Conservation (phyloP, 1,140 invertebrate species). For the Camponotus vicinus region DNA sequence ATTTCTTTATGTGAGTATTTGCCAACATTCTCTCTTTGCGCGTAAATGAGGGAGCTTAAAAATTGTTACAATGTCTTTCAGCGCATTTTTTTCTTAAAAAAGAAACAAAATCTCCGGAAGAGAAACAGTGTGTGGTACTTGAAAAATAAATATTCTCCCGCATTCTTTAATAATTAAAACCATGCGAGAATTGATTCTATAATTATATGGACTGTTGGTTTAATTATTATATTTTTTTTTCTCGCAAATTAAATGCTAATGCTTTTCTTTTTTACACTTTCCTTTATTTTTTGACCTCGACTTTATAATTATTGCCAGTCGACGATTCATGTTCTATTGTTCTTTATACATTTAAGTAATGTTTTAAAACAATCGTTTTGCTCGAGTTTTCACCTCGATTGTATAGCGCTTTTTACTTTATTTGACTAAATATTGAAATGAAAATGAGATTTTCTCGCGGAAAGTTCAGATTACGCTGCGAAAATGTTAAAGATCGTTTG, state of each 20-base stretch:
- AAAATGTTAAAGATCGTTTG: conserved; percentile 36
- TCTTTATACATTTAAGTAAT: neutral
- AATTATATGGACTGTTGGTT: neutral
- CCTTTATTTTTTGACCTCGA: neutral
- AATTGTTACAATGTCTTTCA: neutral
- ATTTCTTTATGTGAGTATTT: conserved; percentile 12
- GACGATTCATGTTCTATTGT: neutral
- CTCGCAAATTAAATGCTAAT: neutral
- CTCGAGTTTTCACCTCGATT: neutral
- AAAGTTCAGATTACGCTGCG: neutral
- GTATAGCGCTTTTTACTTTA: neutral
- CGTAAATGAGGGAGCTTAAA: conserved; percentile 23
- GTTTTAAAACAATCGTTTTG: conserved; percentile 5
- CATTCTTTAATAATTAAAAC: neutral
- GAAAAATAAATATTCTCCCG: neutral
- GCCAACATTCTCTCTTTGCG: conserved; percentile 2
- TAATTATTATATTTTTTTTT: conserved; percentile 18
- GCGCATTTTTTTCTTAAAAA: neutral
- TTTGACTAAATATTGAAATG: conserved; percentile 39
- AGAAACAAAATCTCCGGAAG: neutral
- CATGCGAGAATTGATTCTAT: neutral
- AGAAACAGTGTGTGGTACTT: neutral
- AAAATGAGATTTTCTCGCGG: neutral
- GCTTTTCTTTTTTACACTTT: neutral
- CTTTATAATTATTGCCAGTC: conserved; percentile 7